Percentiles rank a stretch among this genome's conserved stretches.
phyloP scores from a whole-genome alignment of 23 tunicate genomes.

The Oikopleura albicans region DNA sequence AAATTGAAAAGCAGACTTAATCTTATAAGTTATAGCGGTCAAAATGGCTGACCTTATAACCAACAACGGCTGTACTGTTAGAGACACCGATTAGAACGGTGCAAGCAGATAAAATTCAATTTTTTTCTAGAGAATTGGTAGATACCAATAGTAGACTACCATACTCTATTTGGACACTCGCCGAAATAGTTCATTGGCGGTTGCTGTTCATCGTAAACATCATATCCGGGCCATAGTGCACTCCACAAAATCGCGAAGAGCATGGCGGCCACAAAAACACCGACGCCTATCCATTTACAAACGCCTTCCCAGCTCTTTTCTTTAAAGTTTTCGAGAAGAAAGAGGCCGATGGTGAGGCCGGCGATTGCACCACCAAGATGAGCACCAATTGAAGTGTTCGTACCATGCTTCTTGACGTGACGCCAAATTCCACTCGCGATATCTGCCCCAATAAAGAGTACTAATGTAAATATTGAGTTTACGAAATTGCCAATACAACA shows the following conservation, averaged over 20 bases:
- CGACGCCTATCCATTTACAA: not conserved
- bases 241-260: not conserved
- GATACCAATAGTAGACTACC: too few relatives aligned
- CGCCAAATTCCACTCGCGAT: not conserved
- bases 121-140: too few relatives aligned
- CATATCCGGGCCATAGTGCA: not conserved
- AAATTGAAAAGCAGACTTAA: too few relatives aligned
- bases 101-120: too few relatives aligned
- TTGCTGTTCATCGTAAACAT: not conserved
- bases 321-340: not conserved
- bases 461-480: not conserved
- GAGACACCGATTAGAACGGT: too few relatives aligned
- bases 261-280: not conserved
- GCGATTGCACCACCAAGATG: slow-evolving; percentile 13
- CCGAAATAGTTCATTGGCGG: not conserved
- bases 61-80: too few relatives aligned
- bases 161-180: too few relatives aligned
- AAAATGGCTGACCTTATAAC: too few relatives aligned
- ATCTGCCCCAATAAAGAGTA: not conserved
- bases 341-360: not conserved
- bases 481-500: too few relatives aligned
- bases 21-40: too few relatives aligned
- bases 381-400: not conserved
- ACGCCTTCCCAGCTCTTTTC: not conserved
- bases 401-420: not conserved